These are phyloP conservation scores for Orientallactaga sibirica DNA, from an alignment of 2,797 vertebrate genomes.

Conservation along the genomic window DNA sequence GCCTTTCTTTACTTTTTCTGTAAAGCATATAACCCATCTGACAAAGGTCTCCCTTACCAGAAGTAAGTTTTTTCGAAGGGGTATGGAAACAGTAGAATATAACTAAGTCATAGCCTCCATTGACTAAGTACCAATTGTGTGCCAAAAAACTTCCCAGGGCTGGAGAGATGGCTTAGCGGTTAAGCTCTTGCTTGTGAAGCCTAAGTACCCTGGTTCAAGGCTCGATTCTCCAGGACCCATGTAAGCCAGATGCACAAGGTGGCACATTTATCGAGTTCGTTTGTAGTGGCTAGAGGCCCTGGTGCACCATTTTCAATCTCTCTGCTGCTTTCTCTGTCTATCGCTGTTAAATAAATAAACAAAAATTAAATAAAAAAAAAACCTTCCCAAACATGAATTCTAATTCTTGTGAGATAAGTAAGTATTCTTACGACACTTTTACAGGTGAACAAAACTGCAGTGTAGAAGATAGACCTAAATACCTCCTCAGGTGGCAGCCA, in stretches of 20 bases:
- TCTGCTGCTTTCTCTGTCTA: no score
- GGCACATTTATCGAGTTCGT: no score
- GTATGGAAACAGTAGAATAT: background rate
- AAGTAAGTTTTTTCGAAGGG: background rate
- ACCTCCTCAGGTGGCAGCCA: background rate
- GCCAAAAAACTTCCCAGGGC: background rate
- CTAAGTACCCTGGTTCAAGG: no score
- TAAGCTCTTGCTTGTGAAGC: no score
- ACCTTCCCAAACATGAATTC: background rate
- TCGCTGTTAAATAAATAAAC: no score
- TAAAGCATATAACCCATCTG: background rate
- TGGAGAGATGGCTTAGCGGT: no score
- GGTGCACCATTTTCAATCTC: no score
- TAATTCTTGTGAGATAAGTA: background rate
- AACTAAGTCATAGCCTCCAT: background rate
- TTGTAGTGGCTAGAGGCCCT: no score
- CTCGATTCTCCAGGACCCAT: no score
- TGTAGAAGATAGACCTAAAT: background rate
- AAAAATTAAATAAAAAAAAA: background rate
- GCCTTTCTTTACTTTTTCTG: background rate
- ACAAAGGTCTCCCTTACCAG: background rate
- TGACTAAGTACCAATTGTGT: background rate
- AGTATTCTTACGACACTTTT: background rate
- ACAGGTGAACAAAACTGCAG: background rate
- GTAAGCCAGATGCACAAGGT: no score